Base-by-base conservation (phyloP, 2,888 invertebrate genomes). In the Macrosoma leucophasiata region DNA sequence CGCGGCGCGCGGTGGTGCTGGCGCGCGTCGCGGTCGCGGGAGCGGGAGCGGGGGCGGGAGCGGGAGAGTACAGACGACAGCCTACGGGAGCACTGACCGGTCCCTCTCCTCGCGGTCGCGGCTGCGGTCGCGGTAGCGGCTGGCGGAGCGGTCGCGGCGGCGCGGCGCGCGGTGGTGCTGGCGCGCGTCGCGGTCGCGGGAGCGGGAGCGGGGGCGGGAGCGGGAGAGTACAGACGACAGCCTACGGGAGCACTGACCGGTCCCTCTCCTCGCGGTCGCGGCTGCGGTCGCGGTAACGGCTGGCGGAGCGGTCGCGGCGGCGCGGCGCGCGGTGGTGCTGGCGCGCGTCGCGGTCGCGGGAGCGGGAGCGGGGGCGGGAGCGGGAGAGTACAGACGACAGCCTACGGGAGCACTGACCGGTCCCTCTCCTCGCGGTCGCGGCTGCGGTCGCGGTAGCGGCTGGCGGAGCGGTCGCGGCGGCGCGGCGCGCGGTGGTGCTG, bases 31-130 rank as follows among this genome's bases (percentile, higher is more conserved):
- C 59, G 71, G 65, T 65, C 64, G 0, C 89, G 72, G 0, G 88
- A 88, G 7, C 87, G 77, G 1, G 77, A 70, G 8, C 69, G 61
- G 1, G 78, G 58, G 40, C 79, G 70, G n/a, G n/a, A n/a, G n/a
- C n/a, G n/a, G n/a, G n/a, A n/a, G n/a, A n/a, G n/a, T n/a, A n/a
- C n/a, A n/a, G n/a, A n/a, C n/a, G n/a, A n/a, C n/a, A n/a, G n/a
- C n/a, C n/a, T n/a, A n/a, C n/a, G n/a, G n/a, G n/a, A n/a, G n/a
- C n/a, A n/a, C n/a, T n/a, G n/a, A 81, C 84, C 84, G 63, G 56
- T 85, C 84, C 0, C 84, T 43, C 6, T 84, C 84, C 22, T 84
- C 84, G 3, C 84, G 46, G 29, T 84, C 84, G 13, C 82, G 69
- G 41, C 71, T 72, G 30, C 82, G 55, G 40, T 82, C 82, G 13